A percentile compares a stretch with the other conserved stretches of the same genome.
These are phyloP conservation scores for Bhutanitis thaidina DNA, from an alignment of 2,888 invertebrate genomes.

Conservation along the genomic window DNA sequence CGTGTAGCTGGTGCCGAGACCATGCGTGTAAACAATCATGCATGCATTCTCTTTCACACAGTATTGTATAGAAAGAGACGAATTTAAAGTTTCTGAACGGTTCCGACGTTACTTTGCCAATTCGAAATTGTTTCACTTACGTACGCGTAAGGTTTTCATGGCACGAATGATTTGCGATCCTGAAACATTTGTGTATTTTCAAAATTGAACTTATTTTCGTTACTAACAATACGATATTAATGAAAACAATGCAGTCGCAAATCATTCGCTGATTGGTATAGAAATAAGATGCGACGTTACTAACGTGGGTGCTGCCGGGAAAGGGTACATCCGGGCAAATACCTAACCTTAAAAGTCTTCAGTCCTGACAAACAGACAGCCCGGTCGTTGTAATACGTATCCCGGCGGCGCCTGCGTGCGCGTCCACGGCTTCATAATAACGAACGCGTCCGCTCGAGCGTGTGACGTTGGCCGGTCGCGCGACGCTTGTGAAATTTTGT, in stretches of 20 bases:
- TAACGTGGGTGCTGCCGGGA: neutral
- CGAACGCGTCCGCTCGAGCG: too few relatives aligned
- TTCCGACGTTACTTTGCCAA: too few relatives aligned
- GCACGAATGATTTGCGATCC: constrained; percentile 19
- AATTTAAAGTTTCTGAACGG: neutral
- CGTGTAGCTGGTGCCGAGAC: constrained; percentile 17
- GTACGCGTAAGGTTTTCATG: constrained; percentile 29
- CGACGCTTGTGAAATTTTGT: constrained; percentile 4
- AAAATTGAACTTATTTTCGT: too few relatives aligned
- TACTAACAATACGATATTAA: too few relatives aligned
- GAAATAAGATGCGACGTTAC: neutral
- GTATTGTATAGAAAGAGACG: constrained; percentile 3
- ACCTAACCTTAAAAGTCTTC: too few relatives aligned
- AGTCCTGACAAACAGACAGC: neutral
- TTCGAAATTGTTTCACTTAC: constrained; percentile 21
- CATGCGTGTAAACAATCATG: constrained; percentile 19
- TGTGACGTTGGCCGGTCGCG: neutral
- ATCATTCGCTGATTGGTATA: neutral
- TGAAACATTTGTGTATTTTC: too few relatives aligned
- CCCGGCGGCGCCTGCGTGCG: too few relatives aligned
- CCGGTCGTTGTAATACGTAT: too few relatives aligned
- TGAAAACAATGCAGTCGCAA: constrained; percentile 7
- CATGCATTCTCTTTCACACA: constrained; percentile 13
- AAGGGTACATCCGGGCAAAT: neutral
- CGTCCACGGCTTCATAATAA: too few relatives aligned